Conservation (phyloP, 2,113 vertebrate species). For the Saguinus imperator region DNA sequence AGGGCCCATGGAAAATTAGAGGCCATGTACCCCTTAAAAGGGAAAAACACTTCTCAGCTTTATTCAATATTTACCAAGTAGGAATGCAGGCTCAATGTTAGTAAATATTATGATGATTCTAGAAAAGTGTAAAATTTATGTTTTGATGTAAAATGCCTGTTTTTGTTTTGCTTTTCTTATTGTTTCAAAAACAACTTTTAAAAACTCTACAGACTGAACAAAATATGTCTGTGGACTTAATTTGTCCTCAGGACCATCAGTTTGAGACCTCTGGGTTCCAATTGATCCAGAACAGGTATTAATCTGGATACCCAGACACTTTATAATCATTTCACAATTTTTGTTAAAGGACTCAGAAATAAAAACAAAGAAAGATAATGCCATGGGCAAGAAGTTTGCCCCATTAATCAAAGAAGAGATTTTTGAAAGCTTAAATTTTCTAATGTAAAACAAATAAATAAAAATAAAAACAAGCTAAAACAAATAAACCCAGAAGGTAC, state of each 20-base stretch:
- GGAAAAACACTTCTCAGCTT: too few relatives aligned
- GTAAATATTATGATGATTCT: background rate
- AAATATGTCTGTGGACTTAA: background rate
- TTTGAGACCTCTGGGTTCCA: background rate
- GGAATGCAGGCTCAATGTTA: rapidly evolving
- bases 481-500: background rate
- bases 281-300: background rate
- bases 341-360: background rate
- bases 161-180: background rate
- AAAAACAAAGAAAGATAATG: background rate
- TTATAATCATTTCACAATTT: background rate
- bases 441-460: background rate
- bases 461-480: background rate
- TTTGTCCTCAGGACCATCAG: background rate
- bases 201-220: background rate
- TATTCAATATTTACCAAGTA: background rate
- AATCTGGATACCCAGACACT: background rate
- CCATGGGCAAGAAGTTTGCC: background rate
- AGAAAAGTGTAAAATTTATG: background rate
- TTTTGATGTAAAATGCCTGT: background rate
- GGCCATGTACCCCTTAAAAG: background rate
- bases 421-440: background rate
- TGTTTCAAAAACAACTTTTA: background rate
- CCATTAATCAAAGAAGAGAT: background rate
- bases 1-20: background rate